phyloP scores from a whole-genome alignment of 2,113 vertebrate genomes.

The Megaleporinus macrocephalus region DNA sequence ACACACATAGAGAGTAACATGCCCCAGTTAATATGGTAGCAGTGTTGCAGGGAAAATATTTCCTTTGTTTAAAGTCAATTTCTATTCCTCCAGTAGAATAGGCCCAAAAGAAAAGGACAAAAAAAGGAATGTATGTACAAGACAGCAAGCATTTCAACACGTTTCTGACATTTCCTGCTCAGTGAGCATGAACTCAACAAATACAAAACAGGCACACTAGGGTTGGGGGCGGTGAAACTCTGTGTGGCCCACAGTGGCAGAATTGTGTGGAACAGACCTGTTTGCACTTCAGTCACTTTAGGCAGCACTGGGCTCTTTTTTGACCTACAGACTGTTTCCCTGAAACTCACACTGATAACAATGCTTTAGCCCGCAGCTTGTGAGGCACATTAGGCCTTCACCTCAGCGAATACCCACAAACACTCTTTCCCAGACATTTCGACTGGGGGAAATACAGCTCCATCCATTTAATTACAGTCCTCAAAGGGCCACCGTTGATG shows the following conservation, averaged over 20 bases:
- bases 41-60: too few species aligned
- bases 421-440: constrained; percentile 29
- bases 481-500: constrained; percentile 40
- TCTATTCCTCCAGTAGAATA: too few species aligned
- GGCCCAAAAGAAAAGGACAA: neutral
- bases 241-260: neutral
- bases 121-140: neutral
- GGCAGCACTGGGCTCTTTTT: neutral
- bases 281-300: neutral
- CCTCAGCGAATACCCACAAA: constrained; percentile 22
- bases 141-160: neutral
- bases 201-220: neutral
- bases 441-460: constrained; percentile 38
- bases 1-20: too few species aligned
- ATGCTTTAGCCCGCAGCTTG: constrained; percentile 31
- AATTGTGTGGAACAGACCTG: neutral
- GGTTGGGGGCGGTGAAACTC: neutral
- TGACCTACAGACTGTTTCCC: constrained; percentile 23
- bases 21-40: too few species aligned
- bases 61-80: too few species aligned
- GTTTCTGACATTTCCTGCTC: neutral
- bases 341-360: constrained; percentile 41
- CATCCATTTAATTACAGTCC: constrained; percentile 46
- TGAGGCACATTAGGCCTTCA: constrained; percentile 30
- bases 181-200: neutral